Evolutionary conservation across 2,888 invertebrate genomes (phyloP).

Genomic region (Xylophagus ater): DNA sequence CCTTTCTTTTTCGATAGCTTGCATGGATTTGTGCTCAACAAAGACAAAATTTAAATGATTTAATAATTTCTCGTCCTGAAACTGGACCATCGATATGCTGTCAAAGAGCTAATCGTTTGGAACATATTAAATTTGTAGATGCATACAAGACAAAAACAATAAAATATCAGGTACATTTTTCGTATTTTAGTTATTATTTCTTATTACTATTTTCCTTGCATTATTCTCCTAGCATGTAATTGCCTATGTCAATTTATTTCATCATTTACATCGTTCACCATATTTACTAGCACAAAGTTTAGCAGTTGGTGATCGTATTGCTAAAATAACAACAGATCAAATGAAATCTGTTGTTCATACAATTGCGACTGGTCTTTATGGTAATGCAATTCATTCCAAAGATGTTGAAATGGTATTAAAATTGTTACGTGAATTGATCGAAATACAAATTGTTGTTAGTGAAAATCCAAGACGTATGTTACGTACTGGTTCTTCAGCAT

Average conservation of each 20-base stretch:
- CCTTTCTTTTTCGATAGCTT: constrained; percentile 41
- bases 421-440: constrained; percentile 54
- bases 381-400: constrained; percentile 61
- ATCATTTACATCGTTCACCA: constrained; percentile 55
- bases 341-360: constrained; percentile 34
- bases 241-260: constrained; percentile 58
- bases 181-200: constrained; percentile 2
- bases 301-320: constrained; percentile 51
- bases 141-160: constrained; percentile 72
- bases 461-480: constrained; percentile 65
- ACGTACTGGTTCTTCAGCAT: constrained; percentile 74
- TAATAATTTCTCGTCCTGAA: constrained; percentile 64
- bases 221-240: constrained; percentile 41
- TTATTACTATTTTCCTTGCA: constrained; percentile 10
- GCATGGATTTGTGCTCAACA: constrained; percentile 86
- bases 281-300: constrained; percentile 58
- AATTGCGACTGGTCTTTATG: constrained; percentile 54
- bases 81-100: constrained; percentile 67
- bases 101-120: constrained; percentile 53
- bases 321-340: constrained; percentile 31
- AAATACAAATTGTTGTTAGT: constrained; percentile 56
- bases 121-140: constrained; percentile 59
- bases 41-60: constrained; percentile 63
- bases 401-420: constrained; percentile 59
- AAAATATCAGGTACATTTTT: constrained; percentile 59